Base-by-base conservation (phyloP, 2,797 vertebrate species). In the Antennarius maculatus region DNA sequence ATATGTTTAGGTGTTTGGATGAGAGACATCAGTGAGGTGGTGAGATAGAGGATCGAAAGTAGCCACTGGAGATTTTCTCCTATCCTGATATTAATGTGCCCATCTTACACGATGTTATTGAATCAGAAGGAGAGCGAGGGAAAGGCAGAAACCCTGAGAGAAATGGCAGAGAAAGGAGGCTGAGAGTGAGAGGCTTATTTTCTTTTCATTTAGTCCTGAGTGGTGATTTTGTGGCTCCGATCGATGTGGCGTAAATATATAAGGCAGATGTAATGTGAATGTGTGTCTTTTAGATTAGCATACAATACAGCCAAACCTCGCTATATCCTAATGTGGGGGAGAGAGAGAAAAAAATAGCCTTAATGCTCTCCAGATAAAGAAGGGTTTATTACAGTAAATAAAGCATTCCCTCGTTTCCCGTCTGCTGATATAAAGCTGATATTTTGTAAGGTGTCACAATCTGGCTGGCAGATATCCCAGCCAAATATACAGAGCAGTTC, bases 171-270 rank as follows among this genome's bases (percentile, higher is more conserved):
- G 77, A 78, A 88, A 85, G 49, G 74, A 69, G 68, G 63, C 14
- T 23, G 41, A 23, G 66, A 82, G 62, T 61, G 60, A 87, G 61
- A 42, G 66, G 66, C 69, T 83, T 70, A 80, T 87, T 88, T 87
- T 86, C 81, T 83, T 86, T 88, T 86, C 77, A 85, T 88, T 81
- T 85, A 70, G 80, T 76, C 69, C 82, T 62, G 58, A 82, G 77
- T 59, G 67, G 82, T 80, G 69, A 84, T 83, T 86, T 61, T 15
- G 45, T 10, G 10, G 54, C 66, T 39, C 63, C 43, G 41, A 90
- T 90, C 86, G 71, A 88, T 91, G 73, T 64, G 0, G 31, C 34
- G 74, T 76, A 83, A 87, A 89, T 83, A 78, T 84, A 86, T 69
- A 77, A 84, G 83, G 63, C 65, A 78, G 72, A 76, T 56, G 63